Percentiles rank a stretch among this genome's conserved stretches.
phyloP scores from a whole-genome alignment of 2,888 invertebrate species.

The Heliconius cydno region DNA sequence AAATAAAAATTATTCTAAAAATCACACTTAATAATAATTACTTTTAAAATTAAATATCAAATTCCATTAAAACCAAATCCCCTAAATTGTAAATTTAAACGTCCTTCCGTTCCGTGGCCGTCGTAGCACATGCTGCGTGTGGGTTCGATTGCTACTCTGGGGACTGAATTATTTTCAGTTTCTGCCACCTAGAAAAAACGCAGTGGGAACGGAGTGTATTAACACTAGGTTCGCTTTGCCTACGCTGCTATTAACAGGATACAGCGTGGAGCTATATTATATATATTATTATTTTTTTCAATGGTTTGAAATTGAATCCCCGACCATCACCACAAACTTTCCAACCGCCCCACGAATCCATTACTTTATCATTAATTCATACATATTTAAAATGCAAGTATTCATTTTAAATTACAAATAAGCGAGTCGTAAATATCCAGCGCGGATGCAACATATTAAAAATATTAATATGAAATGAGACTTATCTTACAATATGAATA shows the following conservation, averaged over 20 bases:
- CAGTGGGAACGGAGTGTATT: too few relatives aligned
- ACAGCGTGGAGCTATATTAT: not conserved
- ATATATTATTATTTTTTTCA: not conserved
- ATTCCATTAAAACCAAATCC: too few relatives aligned
- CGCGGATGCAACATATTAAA: constrained; percentile 4
- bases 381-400: constrained; percentile 3
- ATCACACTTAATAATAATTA: too few relatives aligned
- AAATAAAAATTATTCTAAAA: too few relatives aligned
- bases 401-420: constrained; percentile 24
- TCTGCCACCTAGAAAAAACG: too few relatives aligned
- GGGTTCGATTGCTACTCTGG: too few relatives aligned
- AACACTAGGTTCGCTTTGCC: too few relatives aligned
- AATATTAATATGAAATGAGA: constrained; percentile 17
- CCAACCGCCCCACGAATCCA: not conserved
- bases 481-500: constrained; percentile 12
- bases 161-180: too few relatives aligned
- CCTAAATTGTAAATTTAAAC: too few relatives aligned
- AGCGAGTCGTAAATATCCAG: constrained; percentile 3
- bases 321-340: not conserved
- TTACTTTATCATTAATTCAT: constrained; percentile 1
- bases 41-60: too few relatives aligned
- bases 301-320: not conserved
- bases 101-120: too few relatives aligned
- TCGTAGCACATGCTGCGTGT: too few relatives aligned
- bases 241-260: not conserved